Base-by-base conservation (phyloP, 2,888 invertebrate species). In the Drosophila lutescens region DNA sequence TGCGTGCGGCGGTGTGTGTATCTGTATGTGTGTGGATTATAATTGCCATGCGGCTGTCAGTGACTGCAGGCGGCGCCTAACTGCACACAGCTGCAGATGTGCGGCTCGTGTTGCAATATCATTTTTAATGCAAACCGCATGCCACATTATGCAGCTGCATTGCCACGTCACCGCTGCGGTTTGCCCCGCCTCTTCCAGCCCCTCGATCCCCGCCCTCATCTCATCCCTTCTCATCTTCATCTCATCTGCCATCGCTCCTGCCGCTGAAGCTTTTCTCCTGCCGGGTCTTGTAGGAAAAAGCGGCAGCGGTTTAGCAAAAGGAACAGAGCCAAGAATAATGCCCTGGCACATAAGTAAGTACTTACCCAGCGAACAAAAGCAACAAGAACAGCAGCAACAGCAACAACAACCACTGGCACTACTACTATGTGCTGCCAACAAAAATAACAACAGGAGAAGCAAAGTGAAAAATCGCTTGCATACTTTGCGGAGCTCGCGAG, bases 41-140 rank as follows among this genome's bases (percentile, higher is more conserved):
- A 87, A 89, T 87, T 87, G 87, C 89, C 88, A 84, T 77, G 80
- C 77, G 76, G 78, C 88, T 89, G 85, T 85, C 85, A 88, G 71
- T 79, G 88, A 76, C 82, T 87, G 88, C 72, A 74, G 71, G 83
- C 43, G 72, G 68, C 68, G 51, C 56, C 15, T 23, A 60, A 32
- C 58, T 44, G 57, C 70, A 54, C 26, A 32, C 38, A 54, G 38
- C 60, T 57, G 26, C 84, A 67, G 46, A 80, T 76, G 60, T 80
- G 84, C 67, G 59, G 56, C 76, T 88, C 78, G 74, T 79, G 86
- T 79, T 86, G 84, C 87, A 86, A 66, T 86, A 86, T 89, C 87
- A 86, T 88, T 86, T 89, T 87, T 87, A 88, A 89, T 86, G 89
- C 89, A 87, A 89, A 85, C 87, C 89, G 77, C 89, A 89, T 75